A percentile compares a stretch with the other conserved stretches of the same genome.
Conservation (phyloP, 1,140 invertebrate species). For the Cotesia vestalis region DNA sequence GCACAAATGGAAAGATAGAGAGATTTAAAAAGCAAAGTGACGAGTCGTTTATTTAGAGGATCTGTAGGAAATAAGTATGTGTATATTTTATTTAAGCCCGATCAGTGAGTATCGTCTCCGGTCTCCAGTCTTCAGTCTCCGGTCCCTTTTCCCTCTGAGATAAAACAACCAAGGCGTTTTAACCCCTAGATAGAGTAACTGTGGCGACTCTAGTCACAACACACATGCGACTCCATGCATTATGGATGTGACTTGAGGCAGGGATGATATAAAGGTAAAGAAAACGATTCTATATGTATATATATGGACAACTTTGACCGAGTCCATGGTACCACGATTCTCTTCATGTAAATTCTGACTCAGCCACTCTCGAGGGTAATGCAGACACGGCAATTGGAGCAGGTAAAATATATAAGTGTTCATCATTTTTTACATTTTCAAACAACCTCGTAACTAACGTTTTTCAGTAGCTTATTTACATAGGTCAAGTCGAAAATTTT, state of each 20-base stretch:
- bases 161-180: background rate
- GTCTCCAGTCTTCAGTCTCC: constrained; percentile 14
- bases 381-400: constrained; percentile 19
- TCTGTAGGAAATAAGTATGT: constrained; percentile 34
- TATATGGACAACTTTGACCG: constrained; percentile 3
- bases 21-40: constrained; percentile 24
- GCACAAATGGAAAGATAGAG: too few relatives aligned
- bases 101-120: constrained; percentile 42
- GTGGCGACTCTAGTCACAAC: constrained; percentile 42
- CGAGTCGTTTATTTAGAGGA: constrained; percentile 13
- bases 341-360: constrained; percentile 52
- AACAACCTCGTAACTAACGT: too few relatives aligned
- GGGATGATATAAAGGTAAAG: background rate
- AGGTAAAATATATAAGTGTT: background rate
- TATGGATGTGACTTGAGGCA: constrained; percentile 50
- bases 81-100: constrained; percentile 51
- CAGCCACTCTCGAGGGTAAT: constrained; percentile 33
- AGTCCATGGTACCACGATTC: constrained; percentile 40
- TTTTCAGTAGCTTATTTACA: too few relatives aligned
- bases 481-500: too few relatives aligned
- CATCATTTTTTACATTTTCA: background rate
- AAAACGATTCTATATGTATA: too few relatives aligned
- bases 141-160: background rate
- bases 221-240: constrained; percentile 46
- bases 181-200: constrained; percentile 23